phyloP scores from a whole-genome alignment of 2,113 vertebrate species.

The Microcebus lehilahytsara region DNA sequence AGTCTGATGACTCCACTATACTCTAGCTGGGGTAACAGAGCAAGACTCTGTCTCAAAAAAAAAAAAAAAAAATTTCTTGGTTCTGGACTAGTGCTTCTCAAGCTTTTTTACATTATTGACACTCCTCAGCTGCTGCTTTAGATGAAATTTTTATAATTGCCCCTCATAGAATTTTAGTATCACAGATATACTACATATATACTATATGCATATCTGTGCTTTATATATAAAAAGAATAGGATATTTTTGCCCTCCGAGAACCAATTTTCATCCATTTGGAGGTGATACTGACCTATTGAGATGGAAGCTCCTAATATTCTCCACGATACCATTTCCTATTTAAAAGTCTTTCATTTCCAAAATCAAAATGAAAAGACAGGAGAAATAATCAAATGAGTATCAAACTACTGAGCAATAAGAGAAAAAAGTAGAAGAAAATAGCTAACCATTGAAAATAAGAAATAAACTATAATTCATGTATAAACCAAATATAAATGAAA shows the following conservation, averaged over 20 bases:
- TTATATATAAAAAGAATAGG: background rate
- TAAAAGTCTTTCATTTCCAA: slow-evolving; percentile 24
- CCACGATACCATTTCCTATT: background rate
- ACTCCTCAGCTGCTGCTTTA: background rate
- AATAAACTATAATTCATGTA: background rate
- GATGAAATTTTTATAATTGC: background rate
- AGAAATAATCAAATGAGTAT: slow-evolving; percentile 5
- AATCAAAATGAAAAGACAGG: slow-evolving; percentile 21
- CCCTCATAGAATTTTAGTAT: background rate
- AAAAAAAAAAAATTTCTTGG: too few relatives aligned
- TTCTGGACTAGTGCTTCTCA: background rate
- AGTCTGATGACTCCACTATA: too few relatives aligned
- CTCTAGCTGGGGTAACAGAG: too few relatives aligned
- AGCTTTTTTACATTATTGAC: background rate
- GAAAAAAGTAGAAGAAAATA: background rate
- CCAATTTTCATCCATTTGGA: background rate
- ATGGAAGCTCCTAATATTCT: background rate
- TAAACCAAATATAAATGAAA: background rate
- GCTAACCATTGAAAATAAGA: background rate
- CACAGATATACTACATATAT: background rate
- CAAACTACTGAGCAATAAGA: background rate
- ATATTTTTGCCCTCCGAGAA: background rate
- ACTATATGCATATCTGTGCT: background rate
- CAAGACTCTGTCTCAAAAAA: too few relatives aligned
- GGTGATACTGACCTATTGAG: background rate